Conservation (phyloP, 2,113 vertebrate genomes). For the Trochalopteron elliotii region DNA sequence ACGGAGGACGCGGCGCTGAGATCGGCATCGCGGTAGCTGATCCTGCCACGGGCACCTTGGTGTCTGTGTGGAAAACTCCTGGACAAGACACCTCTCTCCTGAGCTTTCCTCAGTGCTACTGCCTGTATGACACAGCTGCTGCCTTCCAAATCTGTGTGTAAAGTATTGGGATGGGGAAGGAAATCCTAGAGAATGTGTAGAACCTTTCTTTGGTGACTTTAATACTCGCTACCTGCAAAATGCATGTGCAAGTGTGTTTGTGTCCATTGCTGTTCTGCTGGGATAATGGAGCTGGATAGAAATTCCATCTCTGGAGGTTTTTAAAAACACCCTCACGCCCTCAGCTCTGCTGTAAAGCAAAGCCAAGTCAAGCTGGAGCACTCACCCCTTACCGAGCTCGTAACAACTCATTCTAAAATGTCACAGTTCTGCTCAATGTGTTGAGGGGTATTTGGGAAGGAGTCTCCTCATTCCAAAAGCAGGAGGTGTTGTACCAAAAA, state of each 20-base stretch:
- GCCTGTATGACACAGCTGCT: background rate
- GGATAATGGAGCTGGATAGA: background rate
- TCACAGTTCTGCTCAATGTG: accelerated
- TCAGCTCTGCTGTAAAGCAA: background rate
- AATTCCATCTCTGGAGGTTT: background rate
- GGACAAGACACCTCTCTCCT: background rate
- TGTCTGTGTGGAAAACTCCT: background rate
- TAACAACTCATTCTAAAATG: background rate
- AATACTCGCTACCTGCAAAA: background rate
- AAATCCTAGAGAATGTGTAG: background rate
- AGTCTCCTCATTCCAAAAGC: background rate
- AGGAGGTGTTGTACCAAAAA: background rate
- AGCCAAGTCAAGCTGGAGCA: background rate
- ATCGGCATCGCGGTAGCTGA: conserved; percentile 77
- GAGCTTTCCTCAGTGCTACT: background rate
- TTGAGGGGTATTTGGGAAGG: background rate
- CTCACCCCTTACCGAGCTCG: accelerated
- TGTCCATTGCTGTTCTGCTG: background rate
- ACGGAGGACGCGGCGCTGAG: conserved; percentile 66
- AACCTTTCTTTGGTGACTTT: background rate
- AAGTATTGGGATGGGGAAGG: background rate
- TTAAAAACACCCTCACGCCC: background rate
- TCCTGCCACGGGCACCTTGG: accelerated
- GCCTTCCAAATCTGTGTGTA: accelerated
- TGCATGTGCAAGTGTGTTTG: background rate